Evolutionary conservation across 2,888 invertebrate species (phyloP), one percentile per base, ranked within the genome.

Genomic region (Drosophila peninsularis): DNA sequence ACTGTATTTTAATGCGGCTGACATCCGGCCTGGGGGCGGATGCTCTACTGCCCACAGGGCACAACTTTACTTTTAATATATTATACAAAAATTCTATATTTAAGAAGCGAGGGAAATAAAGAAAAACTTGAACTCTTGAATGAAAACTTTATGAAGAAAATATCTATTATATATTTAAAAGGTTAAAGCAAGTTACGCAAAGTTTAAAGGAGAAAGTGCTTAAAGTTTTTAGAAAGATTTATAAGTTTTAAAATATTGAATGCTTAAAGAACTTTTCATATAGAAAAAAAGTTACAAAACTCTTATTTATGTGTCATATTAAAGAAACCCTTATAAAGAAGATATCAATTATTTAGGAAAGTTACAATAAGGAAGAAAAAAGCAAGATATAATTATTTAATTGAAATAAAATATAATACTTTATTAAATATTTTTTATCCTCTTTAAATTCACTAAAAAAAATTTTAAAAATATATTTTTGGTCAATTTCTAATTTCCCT

Each of bases 1-100:
- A 47, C 47, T 32, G 47, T 47, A 32, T 11, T 47, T 47, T 47
- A 17, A 47, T 47, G 32, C 13, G 32, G 47, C 30, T 19, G 47
- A 47, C 47, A 19, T 32, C 47, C 47, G 47, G 30, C 4, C 10
- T 30, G 3, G 1, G 17, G 32, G 11, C 19, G 47, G 32, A 47
- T 47, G 47, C 5, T 47, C 30, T 0, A 47, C 32, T 19, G 32
- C 4, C 47, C 47, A 32, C 32, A 13, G 17, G 13, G 4, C 17
- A 19, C 6, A 32, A 47, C 19, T 47, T 47, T 47, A 47, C 5
- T 0, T 19, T 32, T 32, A 17, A 19, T 47, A 17, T 47, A 47
- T 13, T 47, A 32, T 47, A 13, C 17, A 17, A 30, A 30, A 30
- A 30, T 17, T 30, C 11, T 30, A n/a, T 17, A 17, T 30, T 47